A percentile compares a stretch with the other conserved stretches of the same genome.
Evolutionary conservation across 1,140 invertebrate species (phyloP).

Genomic region (Orchesella cincta): DNA sequence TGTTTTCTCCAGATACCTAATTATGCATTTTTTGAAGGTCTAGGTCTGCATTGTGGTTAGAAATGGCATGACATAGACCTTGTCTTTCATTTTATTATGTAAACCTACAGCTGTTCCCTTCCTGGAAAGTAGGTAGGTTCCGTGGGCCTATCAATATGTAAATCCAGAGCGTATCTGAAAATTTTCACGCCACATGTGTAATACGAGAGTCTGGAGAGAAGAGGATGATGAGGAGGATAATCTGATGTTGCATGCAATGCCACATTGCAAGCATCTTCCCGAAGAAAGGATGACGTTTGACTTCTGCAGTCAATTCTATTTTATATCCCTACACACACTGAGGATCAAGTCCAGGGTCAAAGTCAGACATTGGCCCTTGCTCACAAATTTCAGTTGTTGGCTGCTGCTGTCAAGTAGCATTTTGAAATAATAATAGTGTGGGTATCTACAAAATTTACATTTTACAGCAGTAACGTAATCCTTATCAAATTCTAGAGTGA

Average conservation of each 20-base stretch:
- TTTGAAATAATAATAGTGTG: not conserved
- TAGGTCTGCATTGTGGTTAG: not conserved
- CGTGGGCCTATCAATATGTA: constrained; percentile 7
- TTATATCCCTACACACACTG: too few species aligned
- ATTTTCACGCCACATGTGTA: constrained; percentile 28
- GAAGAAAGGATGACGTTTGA: too few species aligned
- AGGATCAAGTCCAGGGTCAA: constrained; percentile 25
- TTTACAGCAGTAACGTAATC: not conserved
- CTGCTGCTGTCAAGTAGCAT: not conserved
- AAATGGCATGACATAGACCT: not conserved
- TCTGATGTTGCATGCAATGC: not conserved
- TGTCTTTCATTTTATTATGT: not conserved
- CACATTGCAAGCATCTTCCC: too few species aligned
- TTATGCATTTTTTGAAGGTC: too few species aligned
- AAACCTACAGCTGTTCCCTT: not conserved
- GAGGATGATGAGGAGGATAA: not conserved
- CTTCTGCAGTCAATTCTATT: constrained; percentile 6
- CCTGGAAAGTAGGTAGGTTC: not conserved
- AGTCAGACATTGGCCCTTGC: not conserved
- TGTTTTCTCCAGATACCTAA: too few species aligned
- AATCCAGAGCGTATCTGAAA: not conserved
- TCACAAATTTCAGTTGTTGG: not conserved
- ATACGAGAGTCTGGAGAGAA: not conserved
- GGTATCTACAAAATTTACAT: constrained; percentile 19
- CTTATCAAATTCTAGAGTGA: not conserved